A percentile compares a stretch with the other conserved stretches of the same genome.
Conservation (phyloP, 2,797 vertebrate genomes). For the Potorous gilbertii region DNA sequence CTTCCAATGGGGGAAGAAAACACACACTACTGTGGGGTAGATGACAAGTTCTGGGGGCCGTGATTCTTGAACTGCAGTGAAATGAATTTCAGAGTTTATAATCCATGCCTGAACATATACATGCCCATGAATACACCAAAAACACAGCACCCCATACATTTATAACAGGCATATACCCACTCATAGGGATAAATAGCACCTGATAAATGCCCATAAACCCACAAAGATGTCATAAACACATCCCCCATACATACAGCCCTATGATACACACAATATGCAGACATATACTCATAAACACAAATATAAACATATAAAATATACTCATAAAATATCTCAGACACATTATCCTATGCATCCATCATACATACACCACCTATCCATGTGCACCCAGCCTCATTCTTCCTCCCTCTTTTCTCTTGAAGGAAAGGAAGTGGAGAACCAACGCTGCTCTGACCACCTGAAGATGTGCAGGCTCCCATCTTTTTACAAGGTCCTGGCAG, state of each 20-base stretch:
- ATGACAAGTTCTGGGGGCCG: neutral
- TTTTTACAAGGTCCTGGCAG: neutral
- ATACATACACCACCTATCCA: too few species aligned
- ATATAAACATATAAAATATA: neutral
- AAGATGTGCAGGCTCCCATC: neutral
- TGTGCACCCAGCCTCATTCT: neutral
- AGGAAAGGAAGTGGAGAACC: neutral
- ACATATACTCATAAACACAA: neutral
- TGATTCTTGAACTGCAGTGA: neutral
- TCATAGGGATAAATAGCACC: neutral
- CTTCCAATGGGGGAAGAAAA: neutral
- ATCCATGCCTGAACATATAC: neutral
- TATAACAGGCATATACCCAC: neutral
- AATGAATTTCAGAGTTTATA: neutral
- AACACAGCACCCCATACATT: neutral
- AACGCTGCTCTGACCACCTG: neutral
- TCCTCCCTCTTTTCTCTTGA: neutral
- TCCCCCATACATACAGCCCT: neutral
- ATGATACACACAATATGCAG: neutral
- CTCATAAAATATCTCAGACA: neutral
- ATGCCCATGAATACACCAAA: neutral
- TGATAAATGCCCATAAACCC: neutral
- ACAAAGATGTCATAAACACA: neutral
- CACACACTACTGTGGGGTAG: neutral
- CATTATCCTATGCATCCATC: neutral